These are phyloP conservation scores for Merluccius polli DNA, from an alignment of 2,797 vertebrate genomes.

Conservation along the genomic window DNA sequence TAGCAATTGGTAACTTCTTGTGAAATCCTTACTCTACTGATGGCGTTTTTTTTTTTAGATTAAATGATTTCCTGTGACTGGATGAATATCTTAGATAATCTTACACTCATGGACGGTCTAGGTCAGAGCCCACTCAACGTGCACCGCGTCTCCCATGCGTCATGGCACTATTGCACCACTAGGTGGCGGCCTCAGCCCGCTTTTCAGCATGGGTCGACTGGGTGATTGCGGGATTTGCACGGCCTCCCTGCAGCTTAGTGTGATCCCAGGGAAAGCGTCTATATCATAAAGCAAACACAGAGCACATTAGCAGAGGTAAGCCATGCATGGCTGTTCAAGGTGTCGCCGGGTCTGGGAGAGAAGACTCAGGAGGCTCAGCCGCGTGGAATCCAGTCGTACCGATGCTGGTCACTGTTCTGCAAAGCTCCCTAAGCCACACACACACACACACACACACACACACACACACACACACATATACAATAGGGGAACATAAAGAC, in stretches of 20 bases:
- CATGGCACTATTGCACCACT: constrained; percentile 36
- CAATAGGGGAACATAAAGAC: neutral
- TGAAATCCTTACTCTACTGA: too few species aligned
- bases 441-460: constrained; percentile 6
- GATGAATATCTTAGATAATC: neutral
- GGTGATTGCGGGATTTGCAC: neutral
- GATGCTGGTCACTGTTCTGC: constrained; percentile 60
- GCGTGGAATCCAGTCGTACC: constrained; percentile 46
- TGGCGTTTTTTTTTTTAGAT: too few species aligned
- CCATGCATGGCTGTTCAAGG: constrained; percentile 26
- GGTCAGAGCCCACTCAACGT: neutral
- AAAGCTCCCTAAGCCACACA: constrained; percentile 26
- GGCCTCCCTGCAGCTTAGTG: constrained; percentile 6
- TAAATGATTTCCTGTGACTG: neutral
- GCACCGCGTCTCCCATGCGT: neutral
- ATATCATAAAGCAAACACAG: neutral
- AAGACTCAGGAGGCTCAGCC: neutral
- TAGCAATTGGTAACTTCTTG: too few species aligned
- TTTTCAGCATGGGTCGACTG: neutral
- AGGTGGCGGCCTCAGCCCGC: constrained; percentile 61
- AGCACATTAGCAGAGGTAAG: constrained; percentile 33
- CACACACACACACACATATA: constrained; percentile 21
- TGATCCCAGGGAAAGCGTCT: neutral
- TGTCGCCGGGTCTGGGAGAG: constrained; percentile 32
- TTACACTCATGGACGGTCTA: too few species aligned